Base-by-base conservation (phyloP, 2,113 vertebrate genomes). In the Thymallus thymallus region DNA sequence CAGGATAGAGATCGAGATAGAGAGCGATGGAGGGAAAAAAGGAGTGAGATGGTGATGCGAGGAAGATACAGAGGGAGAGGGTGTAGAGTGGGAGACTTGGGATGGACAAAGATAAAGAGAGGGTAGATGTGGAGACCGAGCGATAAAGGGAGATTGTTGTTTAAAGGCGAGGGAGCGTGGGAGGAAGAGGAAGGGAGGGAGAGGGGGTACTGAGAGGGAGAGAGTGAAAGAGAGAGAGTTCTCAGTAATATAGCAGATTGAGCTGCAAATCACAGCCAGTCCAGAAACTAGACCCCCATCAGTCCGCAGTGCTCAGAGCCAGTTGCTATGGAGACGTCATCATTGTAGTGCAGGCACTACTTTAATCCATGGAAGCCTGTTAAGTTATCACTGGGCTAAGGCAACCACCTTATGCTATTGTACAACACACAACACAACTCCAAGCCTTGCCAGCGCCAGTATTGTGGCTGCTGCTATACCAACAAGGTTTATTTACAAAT, bases 321-420 rank as follows among this genome's bases (percentile, higher is more conserved):
- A 90, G 93, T 94, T 94, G 89, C 93, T 87, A 93, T 93, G 89
- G 92, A 80, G 93, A 94, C 90, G 76, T 90, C 90, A 91, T 91
- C 87, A 89, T 91, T 13, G 87, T 78, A 1, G 14, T 51, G 48
- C 48, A 83, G 81, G 79, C 85, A 83, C 85, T 78, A 83, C 89
- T 91, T 91, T 92, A 91, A 94, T 93, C 88, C 80, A 73, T 82
- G 82, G 90, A 91, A 91, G 87, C 80, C 87, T 90, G 89, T 89
- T 91, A 89, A 89, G 9, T 41, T 41, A 41, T 41, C 88, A 85
- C 84, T 89, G 86, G 80, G 76, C 81, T 89, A 90, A 41, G 35
- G 35, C 35, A 41, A 84, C 81, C 82, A 88, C 84, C 87, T 75
- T 88, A 88, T 91, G 89, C 84, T 90, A 81, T 81, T 88, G 80